These are phyloP conservation scores for Erythrolamprus reginae DNA, from an alignment of 2,113 vertebrate species.

Conservation along the genomic window DNA sequence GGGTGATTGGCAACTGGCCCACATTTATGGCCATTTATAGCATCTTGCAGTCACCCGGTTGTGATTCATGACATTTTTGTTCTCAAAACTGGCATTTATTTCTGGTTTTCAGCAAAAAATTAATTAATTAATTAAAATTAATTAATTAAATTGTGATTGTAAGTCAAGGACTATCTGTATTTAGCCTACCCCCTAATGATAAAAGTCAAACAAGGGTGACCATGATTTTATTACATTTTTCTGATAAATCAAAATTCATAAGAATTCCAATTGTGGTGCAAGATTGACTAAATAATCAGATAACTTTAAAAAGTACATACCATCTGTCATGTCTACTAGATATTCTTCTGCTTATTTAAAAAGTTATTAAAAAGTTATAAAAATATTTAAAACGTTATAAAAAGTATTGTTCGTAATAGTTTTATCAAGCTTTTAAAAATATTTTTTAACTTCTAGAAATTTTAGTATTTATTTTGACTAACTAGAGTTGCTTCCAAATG, in stretches of 20 bases:
- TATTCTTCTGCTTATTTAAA: no score
- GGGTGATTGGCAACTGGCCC: not conserved
- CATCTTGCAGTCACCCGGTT: not conserved
- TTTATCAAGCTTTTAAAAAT: no score
- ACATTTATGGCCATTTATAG: not conserved
- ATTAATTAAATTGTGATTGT: no score
- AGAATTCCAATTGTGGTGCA: not conserved
- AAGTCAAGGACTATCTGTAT: not conserved
- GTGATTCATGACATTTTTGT: not conserved
- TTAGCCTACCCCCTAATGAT: not conserved
- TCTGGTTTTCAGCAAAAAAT: not conserved
- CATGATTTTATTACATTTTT: not conserved
- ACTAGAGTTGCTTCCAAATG: constrained; percentile 43
- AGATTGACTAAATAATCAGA: not conserved
- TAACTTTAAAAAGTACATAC: no score
- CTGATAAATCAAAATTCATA: not conserved
- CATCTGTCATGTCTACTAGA: no score
- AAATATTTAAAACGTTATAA: no score
- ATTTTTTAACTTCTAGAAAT: constrained; percentile 34
- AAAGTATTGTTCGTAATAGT: no score
- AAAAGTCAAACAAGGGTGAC: not conserved
- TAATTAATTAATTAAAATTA: no score
- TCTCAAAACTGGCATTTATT: not conserved
- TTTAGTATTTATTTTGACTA: constrained; percentile 43
- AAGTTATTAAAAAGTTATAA: no score